phyloP scores from a whole-genome alignment of 1,140 invertebrate genomes.

The Drosophila ercepeae region DNA sequence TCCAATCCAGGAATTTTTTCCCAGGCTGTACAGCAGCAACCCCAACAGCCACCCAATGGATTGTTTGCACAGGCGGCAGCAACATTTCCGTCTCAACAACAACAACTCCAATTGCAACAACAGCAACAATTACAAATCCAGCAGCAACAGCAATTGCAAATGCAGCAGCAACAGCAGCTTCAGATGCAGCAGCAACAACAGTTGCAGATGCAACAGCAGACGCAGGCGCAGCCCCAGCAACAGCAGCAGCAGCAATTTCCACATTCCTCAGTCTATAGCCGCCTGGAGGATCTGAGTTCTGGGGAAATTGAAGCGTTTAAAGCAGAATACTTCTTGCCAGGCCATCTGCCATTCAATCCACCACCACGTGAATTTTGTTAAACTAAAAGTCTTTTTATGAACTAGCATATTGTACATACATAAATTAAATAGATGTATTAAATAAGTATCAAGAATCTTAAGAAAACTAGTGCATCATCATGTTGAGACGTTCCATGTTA shows the following conservation, averaged over 20 bases:
- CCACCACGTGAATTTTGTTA: conserved; percentile 73
- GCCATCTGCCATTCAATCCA: conserved; percentile 67
- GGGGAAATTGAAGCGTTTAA: conserved; percentile 79
- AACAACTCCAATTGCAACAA: conserved; percentile 18
- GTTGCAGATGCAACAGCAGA: conserved; percentile 2
- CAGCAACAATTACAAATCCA: conserved; percentile 31
- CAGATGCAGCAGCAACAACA: conserved; percentile 10
- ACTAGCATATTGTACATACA: conserved; percentile 18
- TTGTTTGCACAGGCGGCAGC: conserved; percentile 41
- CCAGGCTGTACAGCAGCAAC: conserved; percentile 8
- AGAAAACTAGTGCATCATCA: conserved; percentile 84
- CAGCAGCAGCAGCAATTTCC: not conserved
- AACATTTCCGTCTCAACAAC: conserved; percentile 30
- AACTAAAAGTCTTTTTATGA: not conserved
- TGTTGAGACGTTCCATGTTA: conserved; percentile 86
- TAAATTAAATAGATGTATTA: conserved; percentile 6
- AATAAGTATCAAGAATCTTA: not conserved
- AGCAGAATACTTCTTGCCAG: conserved; percentile 58
- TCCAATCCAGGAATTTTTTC: conserved; percentile 11
- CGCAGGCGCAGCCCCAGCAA: conserved; percentile 7
- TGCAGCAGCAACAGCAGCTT: conserved; percentile 11
- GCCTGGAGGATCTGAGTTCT: conserved; percentile 56
- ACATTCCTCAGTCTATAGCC: conserved; percentile 48
- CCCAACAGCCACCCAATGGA: conserved; percentile 18
- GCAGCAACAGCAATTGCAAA: conserved; percentile 8